Evolutionary conservation across 2,888 invertebrate species (phyloP).

Genomic region (Drosophila diplacantha): DNA sequence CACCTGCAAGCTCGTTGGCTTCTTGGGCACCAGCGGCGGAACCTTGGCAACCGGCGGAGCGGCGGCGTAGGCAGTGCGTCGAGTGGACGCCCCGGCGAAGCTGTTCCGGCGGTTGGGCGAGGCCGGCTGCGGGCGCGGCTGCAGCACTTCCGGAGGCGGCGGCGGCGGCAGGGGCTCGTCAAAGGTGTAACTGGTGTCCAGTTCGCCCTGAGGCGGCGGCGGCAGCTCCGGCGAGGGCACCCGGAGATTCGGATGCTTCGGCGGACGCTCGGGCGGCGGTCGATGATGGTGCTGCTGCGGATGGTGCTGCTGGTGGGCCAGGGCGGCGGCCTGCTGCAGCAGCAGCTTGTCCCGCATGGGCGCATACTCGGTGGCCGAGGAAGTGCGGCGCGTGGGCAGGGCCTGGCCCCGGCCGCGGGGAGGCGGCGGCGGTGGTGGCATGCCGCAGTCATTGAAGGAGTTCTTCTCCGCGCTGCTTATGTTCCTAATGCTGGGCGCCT

Average conservation of each 20-base stretch:
- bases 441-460: conserved; percentile 77
- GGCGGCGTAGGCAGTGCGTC: conserved; percentile 62
- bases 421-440: conserved; percentile 78
- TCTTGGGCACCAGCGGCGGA: conserved; percentile 76
- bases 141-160: conserved; percentile 77
- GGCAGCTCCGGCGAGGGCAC: conserved; percentile 78
- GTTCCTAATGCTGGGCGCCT: conserved; percentile 71
- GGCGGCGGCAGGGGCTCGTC: conserved; percentile 78
- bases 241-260: conserved; percentile 84
- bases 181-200: conserved; percentile 70
- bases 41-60: conserved; percentile 38
- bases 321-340: conserved; percentile 73
- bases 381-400: conserved; percentile 79
- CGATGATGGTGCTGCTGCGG: conserved; percentile 79
- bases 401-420: conserved; percentile 65
- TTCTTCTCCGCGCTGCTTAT: conserved; percentile 76
- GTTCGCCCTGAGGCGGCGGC: conserved; percentile 76
- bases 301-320: conserved; percentile 75
- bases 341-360: conserved; percentile 76
- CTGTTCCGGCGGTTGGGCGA: conserved; percentile 77
- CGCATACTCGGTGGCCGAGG: conserved; percentile 84
- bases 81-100: conserved; percentile 77
- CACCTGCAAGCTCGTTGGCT: conserved; percentile 74
- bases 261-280: conserved; percentile 84
- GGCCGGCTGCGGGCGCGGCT: conserved; percentile 64